These are phyloP conservation scores for Drosophila tristis DNA, from an alignment of 1,140 invertebrate species.

Conservation along the genomic window DNA sequence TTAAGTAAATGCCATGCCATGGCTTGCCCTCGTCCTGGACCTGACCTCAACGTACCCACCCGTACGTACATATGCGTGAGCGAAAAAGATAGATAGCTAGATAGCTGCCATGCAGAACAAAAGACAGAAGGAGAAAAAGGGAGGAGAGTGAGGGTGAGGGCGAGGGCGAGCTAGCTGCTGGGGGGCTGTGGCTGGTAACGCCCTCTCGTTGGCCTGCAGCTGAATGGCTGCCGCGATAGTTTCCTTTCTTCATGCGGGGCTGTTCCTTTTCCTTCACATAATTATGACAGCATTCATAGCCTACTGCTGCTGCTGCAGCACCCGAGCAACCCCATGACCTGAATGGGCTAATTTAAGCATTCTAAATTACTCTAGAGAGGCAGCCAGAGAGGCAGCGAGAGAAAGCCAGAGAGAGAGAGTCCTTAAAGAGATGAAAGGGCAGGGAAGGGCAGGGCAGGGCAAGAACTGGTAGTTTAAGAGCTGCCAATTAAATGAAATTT, in stretches of 20 bases:
- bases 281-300: slow-evolving; percentile 24
- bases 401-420: too few relatives aligned
- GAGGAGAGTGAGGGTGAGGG: slow-evolving; percentile 8
- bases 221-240: slow-evolving; percentile 16
- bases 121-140: not conserved
- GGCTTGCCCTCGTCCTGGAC: slow-evolving; percentile 17
- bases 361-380: slow-evolving; percentile 6
- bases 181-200: slow-evolving; percentile 3
- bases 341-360: slow-evolving; percentile 34
- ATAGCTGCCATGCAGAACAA: not conserved
- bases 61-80: not conserved
- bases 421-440: not conserved
- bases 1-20: slow-evolving; percentile 68
- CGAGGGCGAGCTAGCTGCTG: not conserved
- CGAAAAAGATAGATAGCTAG: slow-evolving; percentile 5
- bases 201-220: slow-evolving; percentile 11
- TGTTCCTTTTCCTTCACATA: slow-evolving; percentile 13
- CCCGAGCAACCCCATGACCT: not conserved
- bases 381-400: not conserved
- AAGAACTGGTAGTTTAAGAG: too few relatives aligned
- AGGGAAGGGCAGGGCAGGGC: too few relatives aligned
- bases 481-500: too few relatives aligned
- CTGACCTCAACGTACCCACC: too few relatives aligned
- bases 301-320: not conserved
- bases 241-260: not conserved